Evolutionary conservation across 2,797 vertebrate genomes (phyloP).

Genomic region (Sphaeramia orbicularis): DNA sequence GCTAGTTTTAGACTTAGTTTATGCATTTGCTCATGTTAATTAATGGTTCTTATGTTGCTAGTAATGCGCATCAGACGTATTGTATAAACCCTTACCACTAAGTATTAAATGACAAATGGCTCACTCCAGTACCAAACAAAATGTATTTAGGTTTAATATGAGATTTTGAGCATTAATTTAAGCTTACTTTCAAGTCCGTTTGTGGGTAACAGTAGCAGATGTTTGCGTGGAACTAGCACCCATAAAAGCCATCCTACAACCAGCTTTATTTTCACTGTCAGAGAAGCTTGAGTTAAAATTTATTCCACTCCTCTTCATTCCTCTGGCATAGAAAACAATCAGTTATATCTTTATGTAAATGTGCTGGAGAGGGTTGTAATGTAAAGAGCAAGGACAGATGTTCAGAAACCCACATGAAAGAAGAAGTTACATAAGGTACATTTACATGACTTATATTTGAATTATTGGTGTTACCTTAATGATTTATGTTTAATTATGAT

Average conservation of each 20-base stretch:
- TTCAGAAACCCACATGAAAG: neutral
- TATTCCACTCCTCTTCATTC: neutral
- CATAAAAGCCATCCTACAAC: conserved; percentile 18
- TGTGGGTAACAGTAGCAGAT: conserved; percentile 12
- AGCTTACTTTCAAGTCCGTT: neutral
- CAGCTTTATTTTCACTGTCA: conserved; percentile 25
- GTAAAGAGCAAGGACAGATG: neutral
- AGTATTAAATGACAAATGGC: neutral
- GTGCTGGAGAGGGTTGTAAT: neutral
- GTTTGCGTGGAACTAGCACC: conserved; percentile 27
- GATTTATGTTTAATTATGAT: no score
- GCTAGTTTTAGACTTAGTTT: no score
- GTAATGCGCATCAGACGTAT: neutral
- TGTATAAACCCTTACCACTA: neutral
- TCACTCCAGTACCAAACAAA: neutral
- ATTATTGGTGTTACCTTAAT: no score
- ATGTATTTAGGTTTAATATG: no score
- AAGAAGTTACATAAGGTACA: no score
- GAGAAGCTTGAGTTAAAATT: conserved; percentile 3
- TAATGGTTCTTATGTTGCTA: no score
- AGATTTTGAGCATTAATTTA: no score
- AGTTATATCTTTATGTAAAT: neutral
- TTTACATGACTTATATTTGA: no score
- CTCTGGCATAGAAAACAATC: neutral
- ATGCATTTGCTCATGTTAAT: no score